A percentile compares a stretch with the other conserved stretches of the same genome.
Evolutionary conservation across 2,113 vertebrate genomes (phyloP).

Genomic region (Merops nubicus): DNA sequence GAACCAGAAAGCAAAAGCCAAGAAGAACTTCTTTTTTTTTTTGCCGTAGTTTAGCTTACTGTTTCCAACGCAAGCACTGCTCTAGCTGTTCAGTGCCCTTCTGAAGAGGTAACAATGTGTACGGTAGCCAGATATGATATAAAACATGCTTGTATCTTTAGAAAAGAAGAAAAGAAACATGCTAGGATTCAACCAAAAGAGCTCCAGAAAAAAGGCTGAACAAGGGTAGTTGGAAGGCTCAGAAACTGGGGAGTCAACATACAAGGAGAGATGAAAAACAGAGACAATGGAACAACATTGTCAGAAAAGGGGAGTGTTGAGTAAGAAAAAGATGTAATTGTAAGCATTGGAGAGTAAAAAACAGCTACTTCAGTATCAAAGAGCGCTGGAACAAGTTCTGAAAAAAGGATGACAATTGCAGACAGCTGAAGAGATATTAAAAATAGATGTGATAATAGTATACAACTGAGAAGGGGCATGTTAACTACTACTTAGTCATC

Average conservation of each 20-base stretch:
- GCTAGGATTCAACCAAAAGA: constrained; percentile 60
- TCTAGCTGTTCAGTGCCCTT: constrained; percentile 45
- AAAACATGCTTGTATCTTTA: constrained; percentile 67
- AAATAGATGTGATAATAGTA: constrained; percentile 69
- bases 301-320: constrained; percentile 45
- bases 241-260: constrained; percentile 63
- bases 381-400: constrained; percentile 45
- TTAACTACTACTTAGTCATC: constrained; percentile 72
- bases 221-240: constrained; percentile 48
- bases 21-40: constrained; percentile 53
- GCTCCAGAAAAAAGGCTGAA: constrained; percentile 58
- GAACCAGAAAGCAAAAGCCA: constrained; percentile 34
- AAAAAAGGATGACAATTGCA: constrained; percentile 50
- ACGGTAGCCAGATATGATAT: constrained; percentile 54
- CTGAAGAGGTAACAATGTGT: constrained; percentile 65
- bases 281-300: constrained; percentile 63
- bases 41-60: constrained; percentile 49
- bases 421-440: constrained; percentile 61
- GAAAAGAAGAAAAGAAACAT: constrained; percentile 70
- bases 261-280: constrained; percentile 58
- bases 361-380: constrained; percentile 64
- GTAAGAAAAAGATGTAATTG: constrained; percentile 57
- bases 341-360: constrained; percentile 42
- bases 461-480: constrained; percentile 65
- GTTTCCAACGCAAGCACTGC: not conserved